Base-by-base conservation (phyloP, 2,797 vertebrate species). In the Pangasius sanitwongsei region DNA sequence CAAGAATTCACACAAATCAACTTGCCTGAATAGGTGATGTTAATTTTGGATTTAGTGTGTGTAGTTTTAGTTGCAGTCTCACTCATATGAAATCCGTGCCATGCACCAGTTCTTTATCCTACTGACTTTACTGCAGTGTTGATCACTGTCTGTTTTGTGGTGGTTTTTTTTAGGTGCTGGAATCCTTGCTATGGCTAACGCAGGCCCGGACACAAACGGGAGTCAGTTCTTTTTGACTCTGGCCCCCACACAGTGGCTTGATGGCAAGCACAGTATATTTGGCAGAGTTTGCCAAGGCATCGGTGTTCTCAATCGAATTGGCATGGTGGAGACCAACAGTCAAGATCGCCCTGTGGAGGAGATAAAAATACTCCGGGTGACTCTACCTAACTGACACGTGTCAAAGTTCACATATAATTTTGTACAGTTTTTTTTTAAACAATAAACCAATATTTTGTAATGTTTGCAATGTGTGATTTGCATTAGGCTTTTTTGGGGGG, bases 181-280 rank as follows among this genome's bases (percentile, higher is more conserved):
- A 77, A 99, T 99, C 93, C 93, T 99, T 53, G 98, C 98, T 0
- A 99, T 99, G 98, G 98, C 98, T 86, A 99, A 99, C 1, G 97
- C 98, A 0, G 98, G 98, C 6, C 97, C 97, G 0, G 97, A 98
- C 91, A 98, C 98, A 85, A 99, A 99, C 0, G 98, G 98, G 23
- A 99, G 98, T 94, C 98, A 99, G 88, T 99, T 99, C 92, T 99
- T 99, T 91, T 92, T 99, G 90, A 96, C 97, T 0, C 93, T 99
- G 0, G 97, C 93, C 7, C 97, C 98, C 0, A 97, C 97, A 3
- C 98, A 98, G 93, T 99, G 98, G 98, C 94, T 99, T 6, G 98
- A 99, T 15, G 97, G 97, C 80, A 99, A 99, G 72, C 98, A 99
- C 94, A 98, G 92, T 91, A 98, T 99, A 91, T 99, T 99, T 41